A percentile compares a stretch with the other conserved stretches of the same genome.
Evolutionary conservation across 1,140 invertebrate species (phyloP).

Genomic region (Paralvinella palmiformis): DNA sequence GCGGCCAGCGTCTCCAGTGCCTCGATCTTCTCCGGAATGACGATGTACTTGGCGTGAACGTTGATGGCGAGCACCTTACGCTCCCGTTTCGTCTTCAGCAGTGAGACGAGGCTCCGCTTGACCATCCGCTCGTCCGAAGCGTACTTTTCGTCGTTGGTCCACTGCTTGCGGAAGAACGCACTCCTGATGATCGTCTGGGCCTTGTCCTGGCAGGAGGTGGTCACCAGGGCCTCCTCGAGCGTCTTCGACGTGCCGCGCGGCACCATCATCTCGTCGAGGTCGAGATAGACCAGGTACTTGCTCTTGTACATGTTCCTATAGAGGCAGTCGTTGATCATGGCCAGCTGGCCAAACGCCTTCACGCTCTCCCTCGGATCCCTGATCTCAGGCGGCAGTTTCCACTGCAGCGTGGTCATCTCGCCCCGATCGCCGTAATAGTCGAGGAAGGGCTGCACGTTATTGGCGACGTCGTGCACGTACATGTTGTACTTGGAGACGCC

Average conservation of each 20-base stretch:
- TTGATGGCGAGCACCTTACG: no score
- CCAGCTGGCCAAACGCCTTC: conserved; percentile 83
- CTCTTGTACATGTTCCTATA: conserved; percentile 80
- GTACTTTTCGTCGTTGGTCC: not conserved
- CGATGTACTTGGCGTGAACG: no score
- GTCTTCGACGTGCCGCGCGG: conserved; percentile 70
- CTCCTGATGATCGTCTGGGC: not conserved
- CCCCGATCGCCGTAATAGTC: not conserved
- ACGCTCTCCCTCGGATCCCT: no score
- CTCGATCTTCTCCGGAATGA: no score
- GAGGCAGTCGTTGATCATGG: conserved; percentile 86
- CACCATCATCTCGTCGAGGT: conserved; percentile 85
- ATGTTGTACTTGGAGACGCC: no score
- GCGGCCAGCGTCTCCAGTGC: no score
- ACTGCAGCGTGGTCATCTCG: not conserved
- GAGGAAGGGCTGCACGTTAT: no score
- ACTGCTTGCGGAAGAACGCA: not conserved
- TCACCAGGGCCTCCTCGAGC: conserved; percentile 12
- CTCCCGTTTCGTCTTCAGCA: no score
- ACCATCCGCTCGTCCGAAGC: not conserved
- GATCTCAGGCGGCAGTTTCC: conserved; percentile 1
- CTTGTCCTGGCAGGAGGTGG: not conserved
- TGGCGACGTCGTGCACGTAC: no score
- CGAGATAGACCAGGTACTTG: conserved; percentile 74
- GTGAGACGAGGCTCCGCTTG: not conserved